Evolutionary conservation across 2,113 vertebrate genomes (phyloP).

Genomic region (Protobothrops flavoviridis): DNA sequence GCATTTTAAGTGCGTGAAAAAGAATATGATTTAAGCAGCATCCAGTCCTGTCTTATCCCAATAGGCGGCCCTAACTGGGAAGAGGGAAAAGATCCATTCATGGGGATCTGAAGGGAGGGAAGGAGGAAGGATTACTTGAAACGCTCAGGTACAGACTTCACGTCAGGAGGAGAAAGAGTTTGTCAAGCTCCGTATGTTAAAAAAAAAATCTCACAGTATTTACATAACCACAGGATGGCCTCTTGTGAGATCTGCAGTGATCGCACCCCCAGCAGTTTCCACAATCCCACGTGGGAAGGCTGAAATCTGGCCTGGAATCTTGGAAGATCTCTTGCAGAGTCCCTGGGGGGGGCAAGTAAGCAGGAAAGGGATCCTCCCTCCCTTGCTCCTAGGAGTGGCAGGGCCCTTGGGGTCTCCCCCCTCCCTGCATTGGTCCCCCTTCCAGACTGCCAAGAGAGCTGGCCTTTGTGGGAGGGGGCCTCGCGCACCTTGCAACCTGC

Average conservation of each 20-base stretch:
- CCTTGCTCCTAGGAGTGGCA: neutral
- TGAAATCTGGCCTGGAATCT: neutral
- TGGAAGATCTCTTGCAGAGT: neutral
- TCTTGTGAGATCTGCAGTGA: neutral
- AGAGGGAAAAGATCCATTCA: neutral
- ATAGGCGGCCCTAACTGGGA: neutral
- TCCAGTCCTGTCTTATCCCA: neutral
- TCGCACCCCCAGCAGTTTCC: neutral
- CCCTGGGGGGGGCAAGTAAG: neutral
- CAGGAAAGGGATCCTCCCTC: neutral
- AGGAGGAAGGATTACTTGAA: neutral
- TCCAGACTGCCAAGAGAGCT: neutral
- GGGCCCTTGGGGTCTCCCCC: neutral
- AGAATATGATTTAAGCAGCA: neutral
- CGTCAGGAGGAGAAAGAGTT: neutral
- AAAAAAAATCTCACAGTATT: neutral
- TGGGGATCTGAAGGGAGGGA: neutral
- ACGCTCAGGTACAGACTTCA: neutral
- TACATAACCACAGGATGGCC: neutral
- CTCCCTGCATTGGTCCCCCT: neutral
- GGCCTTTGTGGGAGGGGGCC: neutral
- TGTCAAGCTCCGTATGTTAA: neutral
- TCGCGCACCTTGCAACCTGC: neutral
- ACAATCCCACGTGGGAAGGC: neutral
- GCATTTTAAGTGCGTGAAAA: neutral